Evolutionary conservation across 2,888 invertebrate genomes (phyloP).

Genomic region (Boloria selene): DNA sequence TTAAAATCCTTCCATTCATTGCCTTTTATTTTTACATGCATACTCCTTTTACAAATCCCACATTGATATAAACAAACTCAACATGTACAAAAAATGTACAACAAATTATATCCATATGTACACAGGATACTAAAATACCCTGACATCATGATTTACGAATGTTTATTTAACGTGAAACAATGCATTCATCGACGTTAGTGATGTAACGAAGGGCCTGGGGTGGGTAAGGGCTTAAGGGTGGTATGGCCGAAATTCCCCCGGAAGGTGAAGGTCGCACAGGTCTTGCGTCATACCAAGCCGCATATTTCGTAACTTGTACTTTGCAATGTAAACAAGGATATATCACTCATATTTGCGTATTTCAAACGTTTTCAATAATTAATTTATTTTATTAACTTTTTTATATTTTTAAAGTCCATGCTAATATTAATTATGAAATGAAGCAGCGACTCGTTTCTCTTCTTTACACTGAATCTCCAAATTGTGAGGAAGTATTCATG

Average conservation of each 20-base stretch:
- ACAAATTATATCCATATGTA: background rate
- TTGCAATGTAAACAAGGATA: slow-evolving; percentile 32
- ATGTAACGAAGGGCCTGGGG: slow-evolving; percentile 17
- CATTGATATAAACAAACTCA: too few relatives aligned
- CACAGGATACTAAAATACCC: background rate
- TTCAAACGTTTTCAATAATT: background rate
- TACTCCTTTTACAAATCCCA: too few relatives aligned
- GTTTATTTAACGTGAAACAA: slow-evolving; percentile 17
- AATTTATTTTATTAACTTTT: too few relatives aligned
- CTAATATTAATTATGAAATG: background rate
- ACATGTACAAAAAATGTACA: too few relatives aligned
- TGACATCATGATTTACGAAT: background rate
- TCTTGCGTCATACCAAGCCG: slow-evolving; percentile 42
- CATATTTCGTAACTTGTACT: slow-evolving; percentile 39
- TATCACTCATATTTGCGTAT: slow-evolving; percentile 20
- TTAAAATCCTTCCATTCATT: too few relatives aligned
- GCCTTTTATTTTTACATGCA: too few relatives aligned
- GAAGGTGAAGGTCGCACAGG: slow-evolving; percentile 39
- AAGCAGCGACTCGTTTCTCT: background rate
- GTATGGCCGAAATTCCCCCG: slow-evolving; percentile 37
- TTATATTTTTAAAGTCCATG: background rate
- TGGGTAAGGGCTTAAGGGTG: slow-evolving; percentile 26
- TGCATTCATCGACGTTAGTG: slow-evolving; percentile 21
- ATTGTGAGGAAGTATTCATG: background rate
- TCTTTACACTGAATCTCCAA: background rate